Base-by-base conservation (phyloP, 23 tunicate species). In the Trididemnum nubilum region DNA sequence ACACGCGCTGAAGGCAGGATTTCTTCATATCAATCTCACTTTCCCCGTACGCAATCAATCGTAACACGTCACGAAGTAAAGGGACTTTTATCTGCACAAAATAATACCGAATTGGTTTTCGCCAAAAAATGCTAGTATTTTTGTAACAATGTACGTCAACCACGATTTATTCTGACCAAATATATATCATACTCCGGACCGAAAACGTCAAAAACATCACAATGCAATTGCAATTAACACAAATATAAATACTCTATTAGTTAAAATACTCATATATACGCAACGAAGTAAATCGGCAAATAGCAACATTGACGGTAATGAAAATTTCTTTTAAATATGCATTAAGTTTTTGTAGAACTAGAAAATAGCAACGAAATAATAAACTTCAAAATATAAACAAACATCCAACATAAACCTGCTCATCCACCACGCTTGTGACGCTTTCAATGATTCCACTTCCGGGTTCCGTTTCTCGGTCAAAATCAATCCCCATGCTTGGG, bases 401-500 rank as follows among this genome's bases (percentile, higher is more conserved):
- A n/a, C n/a, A n/a, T n/a, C n/a, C n/a, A n/a, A n/a, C n/a, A n/a
- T n/a, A n/a, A n/a, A 93, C 98, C 83, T 87, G 86, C 75, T 93
- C 93, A 66, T 93, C 98, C 25, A 93, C 98, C 32, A 72, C 83
- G 80, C 98, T 93, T 2, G 76, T 79, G 24, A 87, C 83, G 2
- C 69, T 88, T 80, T 87, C 89, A 39, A 67, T 19, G 7, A 93
- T 72, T 34, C 91, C 97, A 75, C 82, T 88, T 64, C 84, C 89
- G 21, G 82, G 86, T 30, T 80, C 84, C 2, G 85, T 80, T 74
- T 92, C 92, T 26, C 36, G 82, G 40, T 83, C 89, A 36, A 81
- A 87, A 54, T 88, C 98, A 35, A 88, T 85, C 35, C 94, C 59
- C 69, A 87, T 72, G 50, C 98, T 93, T 18, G 98, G 98, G 1